phyloP scores from a whole-genome alignment of 2,113 vertebrate genomes.

The Chaenogobius annularis region DNA sequence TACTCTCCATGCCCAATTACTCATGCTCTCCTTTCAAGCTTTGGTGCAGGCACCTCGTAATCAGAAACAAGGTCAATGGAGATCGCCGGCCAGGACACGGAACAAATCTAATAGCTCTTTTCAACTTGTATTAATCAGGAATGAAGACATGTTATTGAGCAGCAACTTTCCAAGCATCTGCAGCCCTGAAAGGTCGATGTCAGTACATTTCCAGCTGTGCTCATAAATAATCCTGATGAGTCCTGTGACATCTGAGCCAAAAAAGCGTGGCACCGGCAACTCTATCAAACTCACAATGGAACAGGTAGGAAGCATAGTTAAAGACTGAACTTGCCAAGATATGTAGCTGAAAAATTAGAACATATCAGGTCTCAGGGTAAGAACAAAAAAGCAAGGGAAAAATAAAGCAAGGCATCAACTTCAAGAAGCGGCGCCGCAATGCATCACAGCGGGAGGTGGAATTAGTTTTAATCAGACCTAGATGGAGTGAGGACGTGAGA shows the following conservation, averaged over 20 bases:
- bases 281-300: conserved; percentile 38
- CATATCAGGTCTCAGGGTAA: conserved; percentile 28
- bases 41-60: conserved; percentile 52
- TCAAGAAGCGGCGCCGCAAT: conserved; percentile 35
- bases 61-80: conserved; percentile 63
- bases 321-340: conserved; percentile 34
- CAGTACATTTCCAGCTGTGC: conserved; percentile 46
- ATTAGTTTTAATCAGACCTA: conserved; percentile 41
- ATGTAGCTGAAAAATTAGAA: conserved; percentile 40
- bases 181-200: conserved; percentile 46
- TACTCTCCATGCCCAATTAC: conserved; percentile 41
- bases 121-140: conserved; percentile 62
- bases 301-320: conserved; percentile 38
- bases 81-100: conserved; percentile 44
- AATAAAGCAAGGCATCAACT: conserved; percentile 17
- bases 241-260: conserved; percentile 36
- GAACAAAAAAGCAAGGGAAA: not conserved
- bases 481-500: conserved; percentile 13
- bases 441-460: conserved; percentile 19
- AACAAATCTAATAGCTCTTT: conserved; percentile 46
- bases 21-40: conserved; percentile 41
- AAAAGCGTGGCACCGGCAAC: conserved; percentile 30
- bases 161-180: conserved; percentile 37
- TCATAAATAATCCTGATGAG: conserved; percentile 70
- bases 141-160: conserved; percentile 45